phyloP scores from a whole-genome alignment of 2,888 invertebrate species.

The Platerodrilus igneus region DNA sequence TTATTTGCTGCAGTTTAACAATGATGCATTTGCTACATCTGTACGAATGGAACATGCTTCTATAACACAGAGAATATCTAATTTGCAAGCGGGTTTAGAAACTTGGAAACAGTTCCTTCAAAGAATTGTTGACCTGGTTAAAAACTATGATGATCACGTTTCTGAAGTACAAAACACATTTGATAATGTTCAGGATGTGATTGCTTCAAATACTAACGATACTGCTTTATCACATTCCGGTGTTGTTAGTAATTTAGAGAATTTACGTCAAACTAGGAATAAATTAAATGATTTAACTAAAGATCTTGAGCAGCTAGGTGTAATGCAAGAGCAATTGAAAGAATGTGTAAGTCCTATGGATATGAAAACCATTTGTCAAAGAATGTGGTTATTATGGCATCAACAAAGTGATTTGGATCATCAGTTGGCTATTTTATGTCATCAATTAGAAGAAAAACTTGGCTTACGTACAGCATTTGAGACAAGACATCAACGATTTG shows the following conservation, averaged over 20 bases:
- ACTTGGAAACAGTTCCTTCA: slow-evolving; percentile 76
- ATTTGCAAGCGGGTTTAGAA: slow-evolving; percentile 72
- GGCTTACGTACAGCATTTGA: slow-evolving; percentile 69
- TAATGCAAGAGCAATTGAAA: slow-evolving; percentile 75
- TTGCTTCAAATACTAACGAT: slow-evolving; percentile 54
- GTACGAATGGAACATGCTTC: slow-evolving; percentile 79
- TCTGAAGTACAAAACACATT: slow-evolving; percentile 58
- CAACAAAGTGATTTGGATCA: slow-evolving; percentile 78
- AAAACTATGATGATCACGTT: slow-evolving; percentile 61
- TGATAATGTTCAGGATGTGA: slow-evolving; percentile 58
- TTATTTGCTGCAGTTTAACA: slow-evolving; percentile 64
- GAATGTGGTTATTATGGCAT: slow-evolving; percentile 72
- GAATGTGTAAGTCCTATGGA: slow-evolving; percentile 81
- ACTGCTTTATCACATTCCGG: slow-evolving; percentile 57
- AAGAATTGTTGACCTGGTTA: slow-evolving; percentile 60
- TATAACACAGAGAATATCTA: slow-evolving; percentile 70
- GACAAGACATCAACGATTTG: slow-evolving; percentile 58
- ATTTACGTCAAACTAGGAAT: slow-evolving; percentile 57
- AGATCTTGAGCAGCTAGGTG: slow-evolving; percentile 66
- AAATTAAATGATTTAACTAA: slow-evolving; percentile 56
- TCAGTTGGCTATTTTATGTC: slow-evolving; percentile 66
- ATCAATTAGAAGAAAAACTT: slow-evolving; percentile 68
- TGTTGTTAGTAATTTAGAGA: slow-evolving; percentile 61
- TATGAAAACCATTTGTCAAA: slow-evolving; percentile 73
- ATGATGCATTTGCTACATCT: slow-evolving; percentile 71